phyloP scores from a whole-genome alignment of 2,888 invertebrate genomes.

The Drosophila seclusa region DNA sequence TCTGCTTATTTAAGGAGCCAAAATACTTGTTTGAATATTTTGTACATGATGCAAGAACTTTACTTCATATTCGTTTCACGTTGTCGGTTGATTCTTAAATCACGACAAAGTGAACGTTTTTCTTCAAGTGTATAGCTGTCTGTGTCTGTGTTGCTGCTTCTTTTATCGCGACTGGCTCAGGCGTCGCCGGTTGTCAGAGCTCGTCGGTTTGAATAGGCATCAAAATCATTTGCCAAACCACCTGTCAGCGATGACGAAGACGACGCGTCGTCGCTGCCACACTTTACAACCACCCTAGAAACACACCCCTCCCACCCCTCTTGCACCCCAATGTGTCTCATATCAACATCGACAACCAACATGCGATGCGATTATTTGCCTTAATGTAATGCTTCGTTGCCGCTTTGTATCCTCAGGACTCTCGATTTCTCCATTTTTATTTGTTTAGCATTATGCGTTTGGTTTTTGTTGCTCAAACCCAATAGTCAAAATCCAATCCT shows the following conservation, averaged over 20 bases:
- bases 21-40: background rate
- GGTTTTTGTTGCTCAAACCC: conserved; percentile 37
- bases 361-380: conserved; percentile 65
- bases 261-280: conserved; percentile 2
- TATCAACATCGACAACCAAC: conserved; percentile 47
- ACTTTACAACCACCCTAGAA: conserved; percentile 11
- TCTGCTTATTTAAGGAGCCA: background rate
- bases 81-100: background rate
- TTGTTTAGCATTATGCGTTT: conserved; percentile 70
- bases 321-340: conserved; percentile 6
- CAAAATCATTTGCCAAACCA: conserved; percentile 66
- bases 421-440: conserved; percentile 43
- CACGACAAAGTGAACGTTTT: background rate
- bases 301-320: too few relatives aligned
- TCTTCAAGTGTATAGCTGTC: background rate
- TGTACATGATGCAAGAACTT: background rate
- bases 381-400: conserved; percentile 48
- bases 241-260: conserved; percentile 58
- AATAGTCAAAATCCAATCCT: conserved; percentile 5
- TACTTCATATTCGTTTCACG: background rate
- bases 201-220: conserved; percentile 55
- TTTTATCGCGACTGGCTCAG: conserved; percentile 51
- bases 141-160: background rate
- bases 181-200: conserved; percentile 38
- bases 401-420: conserved; percentile 42